These are phyloP conservation scores for Morpho deidamia DNA, from an alignment of 2,888 invertebrate species.

Conservation along the genomic window DNA sequence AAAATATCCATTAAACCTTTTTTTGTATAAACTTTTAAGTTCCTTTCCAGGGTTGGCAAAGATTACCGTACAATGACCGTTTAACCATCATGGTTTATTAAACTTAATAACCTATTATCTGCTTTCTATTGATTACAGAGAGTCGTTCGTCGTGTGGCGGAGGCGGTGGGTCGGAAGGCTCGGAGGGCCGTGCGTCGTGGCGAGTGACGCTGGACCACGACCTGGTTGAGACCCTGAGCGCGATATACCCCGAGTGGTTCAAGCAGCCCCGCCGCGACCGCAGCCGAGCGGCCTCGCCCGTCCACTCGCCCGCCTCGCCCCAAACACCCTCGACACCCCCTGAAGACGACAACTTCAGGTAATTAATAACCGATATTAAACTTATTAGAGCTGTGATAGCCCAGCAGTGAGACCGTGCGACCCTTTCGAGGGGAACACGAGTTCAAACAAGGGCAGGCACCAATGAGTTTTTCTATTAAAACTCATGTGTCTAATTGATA, in stretches of 20 bases:
- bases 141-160: conserved; percentile 85
- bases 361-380: neutral
- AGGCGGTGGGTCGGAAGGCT: conserved; percentile 85
- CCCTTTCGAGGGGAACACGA: too few relatives aligned
- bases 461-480: too few relatives aligned
- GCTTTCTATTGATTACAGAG: conserved; percentile 74
- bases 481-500: too few relatives aligned
- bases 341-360: conserved; percentile 69
- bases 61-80: too few relatives aligned
- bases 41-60: too few relatives aligned
- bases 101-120: too few relatives aligned
- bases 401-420: too few relatives aligned
- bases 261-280: conserved; percentile 75
- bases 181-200: conserved; percentile 89
- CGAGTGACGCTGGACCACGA: conserved; percentile 95
- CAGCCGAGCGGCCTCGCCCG: conserved; percentile 58
- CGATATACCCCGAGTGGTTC: conserved; percentile 97
- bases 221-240: conserved; percentile 93
- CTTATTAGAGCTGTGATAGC: too few relatives aligned
- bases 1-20: too few relatives aligned
- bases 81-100: too few relatives aligned
- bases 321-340: conserved; percentile 44
- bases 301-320: conserved; percentile 53
- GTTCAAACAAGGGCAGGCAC: too few relatives aligned
- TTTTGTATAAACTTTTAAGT: too few relatives aligned